Conservation (phyloP, 2,888 invertebrate genomes). For the Adineta ricciae region DNA sequence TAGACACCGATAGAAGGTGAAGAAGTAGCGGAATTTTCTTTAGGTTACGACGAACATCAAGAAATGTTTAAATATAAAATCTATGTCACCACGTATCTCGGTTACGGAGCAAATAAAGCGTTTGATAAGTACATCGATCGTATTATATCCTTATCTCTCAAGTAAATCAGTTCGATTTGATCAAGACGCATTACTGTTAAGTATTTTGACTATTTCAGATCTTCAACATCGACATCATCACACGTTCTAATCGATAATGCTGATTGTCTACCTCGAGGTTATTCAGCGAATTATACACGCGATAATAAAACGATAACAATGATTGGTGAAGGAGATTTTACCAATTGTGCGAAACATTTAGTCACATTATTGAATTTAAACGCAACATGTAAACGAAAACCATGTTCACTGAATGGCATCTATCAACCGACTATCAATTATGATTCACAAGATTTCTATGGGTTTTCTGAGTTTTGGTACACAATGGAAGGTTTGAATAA, state of each 20-base stretch:
- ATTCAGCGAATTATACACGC: conserved; percentile 32
- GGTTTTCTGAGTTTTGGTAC: conserved; percentile 53
- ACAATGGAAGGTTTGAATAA: conserved; percentile 48
- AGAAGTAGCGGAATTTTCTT: conserved; percentile 50
- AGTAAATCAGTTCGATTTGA: not conserved
- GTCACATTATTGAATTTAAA: conserved; percentile 42
- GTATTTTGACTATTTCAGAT: not conserved
- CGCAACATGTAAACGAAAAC: conserved; percentile 39
- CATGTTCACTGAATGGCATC: conserved; percentile 48
- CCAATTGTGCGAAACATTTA: conserved; percentile 40
- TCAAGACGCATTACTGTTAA: no score
- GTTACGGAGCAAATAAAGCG: conserved; percentile 55
- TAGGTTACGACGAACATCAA: conserved; percentile 52
- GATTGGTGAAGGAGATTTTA: conserved; percentile 46
- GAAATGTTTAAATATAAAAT: conserved; percentile 51
- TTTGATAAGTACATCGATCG: conserved; percentile 42
- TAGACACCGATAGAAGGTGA: conserved; percentile 35
- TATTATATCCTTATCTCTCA: conserved; percentile 21
- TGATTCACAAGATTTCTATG: conserved; percentile 46
- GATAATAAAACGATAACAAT: conserved; percentile 37
- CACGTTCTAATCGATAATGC: not conserved
- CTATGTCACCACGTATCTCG: conserved; percentile 55
- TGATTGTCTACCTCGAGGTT: conserved; percentile 1
- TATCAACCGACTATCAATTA: conserved; percentile 45
- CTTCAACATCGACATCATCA: conserved; percentile 21